These are phyloP conservation scores for Muscicapa striata DNA, from an alignment of 2,797 vertebrate species.

Conservation along the genomic window DNA sequence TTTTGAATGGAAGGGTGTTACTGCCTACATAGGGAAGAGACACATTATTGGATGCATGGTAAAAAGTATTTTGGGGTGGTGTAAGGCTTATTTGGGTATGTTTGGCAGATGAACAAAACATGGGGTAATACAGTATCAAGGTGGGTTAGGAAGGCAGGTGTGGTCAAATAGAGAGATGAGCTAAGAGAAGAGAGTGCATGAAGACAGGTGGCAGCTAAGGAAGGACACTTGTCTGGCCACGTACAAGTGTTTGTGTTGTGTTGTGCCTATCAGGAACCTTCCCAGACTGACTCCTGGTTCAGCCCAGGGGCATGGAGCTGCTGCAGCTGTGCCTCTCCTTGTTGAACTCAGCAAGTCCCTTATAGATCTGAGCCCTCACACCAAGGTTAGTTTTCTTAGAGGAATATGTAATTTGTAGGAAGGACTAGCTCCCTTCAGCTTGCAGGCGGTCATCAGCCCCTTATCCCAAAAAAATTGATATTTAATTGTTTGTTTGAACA, in stretches of 20 bases:
- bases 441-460: neutral
- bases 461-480: neutral
- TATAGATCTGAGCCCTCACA: neutral
- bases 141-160: neutral
- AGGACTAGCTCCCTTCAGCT: neutral
- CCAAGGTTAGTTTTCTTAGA: neutral
- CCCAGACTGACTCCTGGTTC: neutral
- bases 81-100: fast-evolving
- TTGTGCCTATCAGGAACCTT: neutral
- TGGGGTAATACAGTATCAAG: neutral
- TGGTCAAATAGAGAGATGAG: neutral
- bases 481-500: neutral
- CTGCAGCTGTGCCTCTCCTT: neutral
- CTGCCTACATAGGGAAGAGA: neutral
- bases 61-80: neutral
- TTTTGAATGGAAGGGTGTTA: neutral
- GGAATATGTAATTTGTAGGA: neutral
- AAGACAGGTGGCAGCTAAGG: neutral
- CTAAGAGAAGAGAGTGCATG: neutral
- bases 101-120: neutral
- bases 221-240: neutral
- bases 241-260: neutral
- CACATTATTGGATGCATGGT: fast-evolving
- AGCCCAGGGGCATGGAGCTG: neutral
- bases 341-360: neutral